Percentiles rank a stretch among this genome's conserved stretches.
phyloP scores from a whole-genome alignment of 2,797 vertebrate species.

The Dendrocincla tyrannina region DNA sequence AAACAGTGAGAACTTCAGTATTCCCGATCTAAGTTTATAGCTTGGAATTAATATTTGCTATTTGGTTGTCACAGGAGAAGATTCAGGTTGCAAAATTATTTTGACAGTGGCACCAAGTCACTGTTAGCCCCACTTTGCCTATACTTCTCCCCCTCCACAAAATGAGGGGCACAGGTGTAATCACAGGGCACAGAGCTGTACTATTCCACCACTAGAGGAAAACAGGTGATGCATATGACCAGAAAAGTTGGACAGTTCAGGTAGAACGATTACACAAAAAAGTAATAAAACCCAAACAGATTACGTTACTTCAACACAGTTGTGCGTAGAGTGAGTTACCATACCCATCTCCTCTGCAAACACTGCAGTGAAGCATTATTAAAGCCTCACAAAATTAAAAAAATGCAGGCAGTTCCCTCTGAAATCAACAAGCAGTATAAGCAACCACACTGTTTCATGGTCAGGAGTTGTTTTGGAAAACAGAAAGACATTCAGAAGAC shows the following conservation, averaged over 20 bases:
- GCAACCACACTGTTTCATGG: background rate
- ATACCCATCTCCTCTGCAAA: background rate
- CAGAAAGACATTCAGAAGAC: background rate
- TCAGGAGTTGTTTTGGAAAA: background rate
- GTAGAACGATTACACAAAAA: background rate
- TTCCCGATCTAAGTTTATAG: background rate
- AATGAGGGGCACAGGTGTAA: background rate
- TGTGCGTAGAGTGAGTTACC: background rate
- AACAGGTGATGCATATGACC: background rate
- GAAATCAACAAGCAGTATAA: background rate
- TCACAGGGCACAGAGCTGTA: background rate
- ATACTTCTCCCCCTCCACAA: background rate
- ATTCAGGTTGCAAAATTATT: background rate
- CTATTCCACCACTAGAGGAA: background rate
- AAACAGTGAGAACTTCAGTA: background rate
- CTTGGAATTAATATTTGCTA: background rate
- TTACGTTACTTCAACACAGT: background rate
- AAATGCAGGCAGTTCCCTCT: background rate
- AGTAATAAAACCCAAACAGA: background rate
- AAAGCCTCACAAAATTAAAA: background rate
- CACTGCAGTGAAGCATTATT: background rate
- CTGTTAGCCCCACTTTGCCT: background rate
- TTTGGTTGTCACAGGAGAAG: background rate
- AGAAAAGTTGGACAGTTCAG: background rate
- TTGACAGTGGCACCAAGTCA: background rate